Base-by-base conservation (phyloP, 30 jellyfish, hydroid and myxozoan species). In the Aurelia aurita complex sp. Pacific region DNA sequence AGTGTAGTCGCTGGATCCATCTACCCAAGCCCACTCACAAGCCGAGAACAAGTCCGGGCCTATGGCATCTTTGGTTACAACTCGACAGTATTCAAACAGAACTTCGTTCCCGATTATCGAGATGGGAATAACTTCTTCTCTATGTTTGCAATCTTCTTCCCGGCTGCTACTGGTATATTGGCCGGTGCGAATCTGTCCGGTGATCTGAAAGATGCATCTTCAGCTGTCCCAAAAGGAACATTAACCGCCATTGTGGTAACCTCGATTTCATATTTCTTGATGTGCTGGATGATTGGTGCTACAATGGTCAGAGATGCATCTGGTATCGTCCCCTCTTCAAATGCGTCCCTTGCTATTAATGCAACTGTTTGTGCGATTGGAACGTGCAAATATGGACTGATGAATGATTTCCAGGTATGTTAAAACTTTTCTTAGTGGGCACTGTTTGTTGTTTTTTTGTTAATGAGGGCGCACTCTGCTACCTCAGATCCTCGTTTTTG, bases 181-280 rank as follows among this genome's bases (percentile, higher is more conserved):
- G 97, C 97, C 4, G 97, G 97, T 16, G 97, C 97, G 43, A 90
- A 90, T 70, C 64, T 90, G 71, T 90, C 97, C 74, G 97, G 97
- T 9, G 97, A 90, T 52, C 86, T 90, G n/a, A 83, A 84, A 70
- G 81, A 90, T 80, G 88, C 97, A 18, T 90, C 92, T 57, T 15
- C 62, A 8, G 97, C 97, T 34, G 97, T 90, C 36, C 97, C 97
- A 54, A 72, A 70, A 63, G 97, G 97, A 29, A 90, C 97, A 7
- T 63, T 90, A 40, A 69, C 72, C 12, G 97, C 97, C 18, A 90
- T 90, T 1, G 88, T 32, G 0, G 73, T 90, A 51, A 90, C 97
- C 43, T 82, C 94, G 19, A 57, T 53, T 8, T 76, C 92, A n/a
- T 90, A 90, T 54, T 71, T 90, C 66, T n/a, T 69, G 67, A 64